Evolutionary conservation across 2,797 vertebrate genomes (phyloP), one percentile per base, ranked within the genome.

Genomic region (Myotis vivesi): DNA sequence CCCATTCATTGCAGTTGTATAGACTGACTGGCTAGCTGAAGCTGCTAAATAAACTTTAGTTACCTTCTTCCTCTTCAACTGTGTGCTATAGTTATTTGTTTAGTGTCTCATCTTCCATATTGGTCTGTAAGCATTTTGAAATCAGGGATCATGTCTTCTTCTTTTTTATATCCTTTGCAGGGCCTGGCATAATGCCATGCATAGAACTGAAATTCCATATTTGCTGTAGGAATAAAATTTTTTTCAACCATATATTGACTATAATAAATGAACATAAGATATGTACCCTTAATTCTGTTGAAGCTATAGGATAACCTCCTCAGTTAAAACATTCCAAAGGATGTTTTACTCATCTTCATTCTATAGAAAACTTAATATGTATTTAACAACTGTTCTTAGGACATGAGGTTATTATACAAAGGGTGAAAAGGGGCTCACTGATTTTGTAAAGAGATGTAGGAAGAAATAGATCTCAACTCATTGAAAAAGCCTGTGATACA

Each of bases 351-450:
- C 22, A 83, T 84, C 86, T 92, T 95, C 53, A 6, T 88, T 86
- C 69, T 77, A 83, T 75, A 86, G 66, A 93, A 97, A 81, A 84
- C 85, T 89, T 92, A 95, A 92, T 80, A 80, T 93, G 84, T 89
- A 79, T 77, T 96, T 90, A 95, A 92, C 73, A 92, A 71, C 8
- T 81, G 11, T 94, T n/a, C 2, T 49, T 79, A 85, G 38, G 49
- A 95, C 44, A 87, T 68, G 73, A 85, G 25, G 66, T 75, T 84
- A 92, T 89, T 72, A 64, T 28, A 92, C 22, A 89, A 88, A 95
- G 15, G 66, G 71, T 92, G 49, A 85, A 69, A 94, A 30, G 8
- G 57, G 75, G 76, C 44, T 94, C 75, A 55, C 46, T 73, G 71
- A 41, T 80, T 94, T 87, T 69, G 6, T 66, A 88, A 94, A 64